Conservation (phyloP, 2,797 vertebrate species). For the Picus viridis region DNA sequence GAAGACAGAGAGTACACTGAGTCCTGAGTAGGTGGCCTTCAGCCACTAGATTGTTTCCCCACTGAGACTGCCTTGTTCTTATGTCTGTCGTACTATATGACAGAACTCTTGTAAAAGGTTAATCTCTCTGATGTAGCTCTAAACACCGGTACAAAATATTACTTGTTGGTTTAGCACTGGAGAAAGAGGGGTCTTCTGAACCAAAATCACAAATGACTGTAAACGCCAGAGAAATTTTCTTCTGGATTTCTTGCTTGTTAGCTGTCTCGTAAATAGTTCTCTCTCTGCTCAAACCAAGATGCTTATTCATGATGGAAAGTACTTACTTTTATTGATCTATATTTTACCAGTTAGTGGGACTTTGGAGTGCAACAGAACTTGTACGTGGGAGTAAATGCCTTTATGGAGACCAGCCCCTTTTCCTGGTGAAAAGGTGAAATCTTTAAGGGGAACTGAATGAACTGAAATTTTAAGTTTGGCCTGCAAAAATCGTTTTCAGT, state of each 20-base stretch:
- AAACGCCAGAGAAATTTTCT: neutral
- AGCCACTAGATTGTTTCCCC: neutral
- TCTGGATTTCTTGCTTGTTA: neutral
- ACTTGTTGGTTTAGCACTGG: neutral
- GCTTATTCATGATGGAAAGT: neutral
- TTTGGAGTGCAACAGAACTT: neutral
- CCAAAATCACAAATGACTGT: fast-evolving
- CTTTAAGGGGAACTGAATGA: neutral
- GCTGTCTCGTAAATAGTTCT: neutral
- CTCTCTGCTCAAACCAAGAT: too few relatives aligned
- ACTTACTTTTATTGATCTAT: fast-evolving
- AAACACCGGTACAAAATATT: neutral
- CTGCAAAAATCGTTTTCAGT: neutral
- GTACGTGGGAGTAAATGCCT: neutral
- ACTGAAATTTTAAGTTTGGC: neutral
- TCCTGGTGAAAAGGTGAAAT: neutral
- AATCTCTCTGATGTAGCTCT: neutral
- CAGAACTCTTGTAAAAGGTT: neutral
- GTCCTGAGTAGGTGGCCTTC: neutral
- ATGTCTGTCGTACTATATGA: neutral
- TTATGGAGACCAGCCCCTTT: neutral
- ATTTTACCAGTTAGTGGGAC: neutral
- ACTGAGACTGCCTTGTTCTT: neutral
- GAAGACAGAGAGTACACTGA: neutral
- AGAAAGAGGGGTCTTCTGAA: neutral